A percentile compares a stretch with the other conserved stretches of the same genome.
Conservation (phyloP, 2,113 vertebrate genomes). For the Naja naja region DNA sequence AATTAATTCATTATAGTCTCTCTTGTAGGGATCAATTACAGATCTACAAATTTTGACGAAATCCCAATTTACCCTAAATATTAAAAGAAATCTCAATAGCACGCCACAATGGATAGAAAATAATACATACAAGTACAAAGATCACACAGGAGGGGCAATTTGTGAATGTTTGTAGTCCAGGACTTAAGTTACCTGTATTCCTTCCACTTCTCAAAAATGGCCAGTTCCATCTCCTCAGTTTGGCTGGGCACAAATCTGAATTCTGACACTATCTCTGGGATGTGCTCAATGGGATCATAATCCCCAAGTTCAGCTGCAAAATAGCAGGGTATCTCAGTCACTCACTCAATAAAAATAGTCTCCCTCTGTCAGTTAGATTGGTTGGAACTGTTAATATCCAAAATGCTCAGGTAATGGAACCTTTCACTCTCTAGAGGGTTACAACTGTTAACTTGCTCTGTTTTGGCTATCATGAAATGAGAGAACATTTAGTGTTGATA, state of each 20-base stretch:
- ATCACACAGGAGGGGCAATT: background rate
- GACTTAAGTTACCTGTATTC: slow-evolving; percentile 83
- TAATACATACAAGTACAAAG: background rate
- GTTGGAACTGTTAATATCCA: background rate
- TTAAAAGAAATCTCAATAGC: background rate
- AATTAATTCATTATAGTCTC: background rate
- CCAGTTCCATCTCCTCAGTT: slow-evolving; percentile 89
- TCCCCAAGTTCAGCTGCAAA: slow-evolving; percentile 91
- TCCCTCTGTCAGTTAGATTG: background rate
- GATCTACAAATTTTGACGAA: background rate
- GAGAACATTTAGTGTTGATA: too few species aligned
- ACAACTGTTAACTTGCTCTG: background rate
- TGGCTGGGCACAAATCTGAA: slow-evolving; percentile 93
- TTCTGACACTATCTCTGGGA: slow-evolving; percentile 89
- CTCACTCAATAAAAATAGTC: background rate
- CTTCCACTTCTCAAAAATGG: slow-evolving; percentile 91
- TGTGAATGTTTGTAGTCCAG: background rate
- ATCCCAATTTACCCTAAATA: background rate
- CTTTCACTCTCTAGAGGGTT: background rate
- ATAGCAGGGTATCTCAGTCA: slow-evolving; percentile 30
- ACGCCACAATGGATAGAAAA: background rate
- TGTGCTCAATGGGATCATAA: slow-evolving; percentile 88
- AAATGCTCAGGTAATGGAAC: background rate
- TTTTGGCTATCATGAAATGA: background rate
- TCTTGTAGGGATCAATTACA: background rate